Evolutionary conservation across 1,140 invertebrate species (phyloP), one percentile per base, ranked within the genome.

Genomic region (Drosophila sp.): DNA sequence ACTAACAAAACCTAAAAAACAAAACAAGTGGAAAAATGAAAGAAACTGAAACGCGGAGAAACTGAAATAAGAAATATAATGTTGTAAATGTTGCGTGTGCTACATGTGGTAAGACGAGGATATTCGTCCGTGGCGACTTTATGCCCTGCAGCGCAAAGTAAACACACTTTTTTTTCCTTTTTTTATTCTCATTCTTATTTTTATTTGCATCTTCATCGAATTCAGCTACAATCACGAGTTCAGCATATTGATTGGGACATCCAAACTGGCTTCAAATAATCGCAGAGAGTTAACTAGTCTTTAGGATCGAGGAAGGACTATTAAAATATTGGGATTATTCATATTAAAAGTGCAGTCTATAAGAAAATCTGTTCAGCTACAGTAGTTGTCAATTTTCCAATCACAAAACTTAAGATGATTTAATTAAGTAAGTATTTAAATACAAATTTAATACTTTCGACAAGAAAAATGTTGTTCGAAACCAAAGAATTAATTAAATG

Each of bases 141-240:
- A 57, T 79, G 72, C 80, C 80, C 77, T 43, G 54, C 18, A 63
- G 80, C 80, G 61, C 62, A 76, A 79, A 79, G 80, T 76, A 79
- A 83, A 83, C 80, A 82, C 66, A 46, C 21, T 62, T 54, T 51
- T 50, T 51, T 50, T 7, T 32, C 1, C 45, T 27, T 46, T 46
- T 27, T 9, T 46, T 21, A n/a, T n/a, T n/a, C n/a, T n/a, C n/a
- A 45, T 29, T 46, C 18, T 9, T 16, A 18, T 45, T 46, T 46
- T 46, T n/a, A 46, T 11, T 53, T 56, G 63, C 63, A 25, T 59
- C 53, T 59, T 59, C 43, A 50, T 50, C 16, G 54, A 43, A 51
- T 14, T 59, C 13, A 40, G 43, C 54, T 59, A 50, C 34, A 61
- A 11, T 32, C 25, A n/a, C 13, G 32, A 25, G 63, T 4, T 21